These are phyloP conservation scores for Sphaeridia pumilis DNA, from an alignment of 2,888 invertebrate species.

Conservation along the genomic window DNA sequence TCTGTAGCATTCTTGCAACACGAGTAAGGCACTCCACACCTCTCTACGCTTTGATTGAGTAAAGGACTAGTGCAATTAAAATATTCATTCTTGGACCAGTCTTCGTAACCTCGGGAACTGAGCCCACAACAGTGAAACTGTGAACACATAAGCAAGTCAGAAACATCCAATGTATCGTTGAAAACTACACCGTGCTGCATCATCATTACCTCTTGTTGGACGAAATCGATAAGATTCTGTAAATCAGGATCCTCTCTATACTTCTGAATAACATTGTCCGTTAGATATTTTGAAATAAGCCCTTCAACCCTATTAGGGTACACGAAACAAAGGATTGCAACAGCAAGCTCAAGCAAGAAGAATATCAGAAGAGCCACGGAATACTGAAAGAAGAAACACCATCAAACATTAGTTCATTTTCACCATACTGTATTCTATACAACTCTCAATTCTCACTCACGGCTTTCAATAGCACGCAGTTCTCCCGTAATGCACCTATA, in stretches of 20 bases:
- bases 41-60: constrained; percentile 70
- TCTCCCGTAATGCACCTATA: constrained; percentile 79
- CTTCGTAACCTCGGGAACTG: constrained; percentile 81
- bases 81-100: constrained; percentile 91
- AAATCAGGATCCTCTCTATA: constrained; percentile 87
- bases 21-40: constrained; percentile 92
- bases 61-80: constrained; percentile 65
- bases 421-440: too few relatives aligned
- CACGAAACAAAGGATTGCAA: constrained; percentile 84
- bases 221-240: constrained; percentile 88
- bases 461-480: constrained; percentile 81
- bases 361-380: constrained; percentile 76
- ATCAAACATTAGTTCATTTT: too few relatives aligned
- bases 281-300: constrained; percentile 70
- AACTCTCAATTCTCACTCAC: constrained; percentile 47
- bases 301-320: constrained; percentile 82
- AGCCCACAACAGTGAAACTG: constrained; percentile 86
- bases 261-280: constrained; percentile 79
- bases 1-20: constrained; percentile 87
- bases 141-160: constrained; percentile 12
- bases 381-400: constrained; percentile 56
- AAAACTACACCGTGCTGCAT: too few relatives aligned
- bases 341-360: constrained; percentile 80
- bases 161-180: neutral
- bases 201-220: constrained; percentile 77